Evolutionary conservation across 2,113 vertebrate species (phyloP).

Genomic region (Odobenus rosmarus): DNA sequence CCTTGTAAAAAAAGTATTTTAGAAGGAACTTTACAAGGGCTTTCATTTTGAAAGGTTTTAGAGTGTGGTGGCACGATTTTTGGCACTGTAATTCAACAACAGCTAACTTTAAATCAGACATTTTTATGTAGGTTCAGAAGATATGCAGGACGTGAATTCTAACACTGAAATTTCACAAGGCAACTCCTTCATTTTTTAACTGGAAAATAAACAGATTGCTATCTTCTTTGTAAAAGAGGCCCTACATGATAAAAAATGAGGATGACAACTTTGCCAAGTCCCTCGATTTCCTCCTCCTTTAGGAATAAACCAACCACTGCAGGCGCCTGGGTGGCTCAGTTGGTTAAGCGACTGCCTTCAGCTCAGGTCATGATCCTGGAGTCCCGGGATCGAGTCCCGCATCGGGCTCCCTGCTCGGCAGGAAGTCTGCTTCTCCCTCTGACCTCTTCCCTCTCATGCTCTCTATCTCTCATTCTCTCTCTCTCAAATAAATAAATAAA

Average conservation of each 20-base stretch:
- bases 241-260: neutral
- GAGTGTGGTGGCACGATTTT: neutral
- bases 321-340: too few species aligned
- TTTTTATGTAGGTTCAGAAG: conserved; percentile 41
- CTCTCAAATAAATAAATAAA: too few species aligned
- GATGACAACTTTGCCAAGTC: neutral
- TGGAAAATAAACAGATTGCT: neutral
- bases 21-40: neutral
- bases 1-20: conserved; percentile 54
- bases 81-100: neutral
- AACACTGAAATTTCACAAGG: neutral
- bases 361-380: too few species aligned
- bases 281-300: neutral
- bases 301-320: neutral
- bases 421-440: too few species aligned
- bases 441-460: too few species aligned
- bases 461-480: too few species aligned
- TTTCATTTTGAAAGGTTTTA: neutral
- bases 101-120: neutral
- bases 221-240: neutral
- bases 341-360: too few species aligned
- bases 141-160: neutral
- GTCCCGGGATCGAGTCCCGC: too few species aligned
- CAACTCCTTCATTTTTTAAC: neutral
- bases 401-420: too few species aligned